Percentiles rank a stretch among this genome's conserved stretches.
Conservation (phyloP, 2,888 invertebrate species). For the Drosophila limbata region DNA sequence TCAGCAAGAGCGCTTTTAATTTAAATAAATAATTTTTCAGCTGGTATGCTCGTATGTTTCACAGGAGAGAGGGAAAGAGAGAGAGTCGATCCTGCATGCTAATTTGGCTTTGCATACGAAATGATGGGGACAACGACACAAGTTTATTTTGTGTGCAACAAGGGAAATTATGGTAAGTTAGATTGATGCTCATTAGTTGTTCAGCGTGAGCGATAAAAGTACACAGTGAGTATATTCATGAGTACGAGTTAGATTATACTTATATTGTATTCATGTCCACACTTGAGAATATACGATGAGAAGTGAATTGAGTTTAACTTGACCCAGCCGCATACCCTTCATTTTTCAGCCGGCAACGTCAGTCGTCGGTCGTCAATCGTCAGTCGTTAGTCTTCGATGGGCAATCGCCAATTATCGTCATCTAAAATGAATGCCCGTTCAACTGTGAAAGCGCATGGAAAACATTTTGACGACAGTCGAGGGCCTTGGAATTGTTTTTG, state of each 20-base stretch:
- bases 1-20: conserved; percentile 40
- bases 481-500: conserved; percentile 36
- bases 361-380: conserved; percentile 12
- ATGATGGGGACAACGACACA: conserved; percentile 28
- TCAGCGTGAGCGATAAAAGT: conserved; percentile 20
- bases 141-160: conserved; percentile 54
- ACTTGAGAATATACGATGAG: background rate
- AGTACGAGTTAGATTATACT: background rate
- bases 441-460: conserved; percentile 39
- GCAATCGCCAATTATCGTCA: conserved; percentile 55
- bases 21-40: conserved; percentile 63
- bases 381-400: conserved; percentile 21
- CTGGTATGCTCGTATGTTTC: background rate
- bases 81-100: conserved; percentile 20
- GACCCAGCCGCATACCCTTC: conserved; percentile 3
- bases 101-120: conserved; percentile 54
- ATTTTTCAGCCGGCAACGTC: conserved; percentile 2
- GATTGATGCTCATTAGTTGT: conserved; percentile 20
- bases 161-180: conserved; percentile 62
- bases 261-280: conserved; percentile 5
- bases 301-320: conserved; percentile 1
- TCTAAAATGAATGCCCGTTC: conserved; percentile 56
- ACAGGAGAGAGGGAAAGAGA: background rate
- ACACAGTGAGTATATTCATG: background rate
- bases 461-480: conserved; percentile 18